Conservation (phyloP, 2,797 vertebrate genomes). For the Semotilus atromaculatus region DNA sequence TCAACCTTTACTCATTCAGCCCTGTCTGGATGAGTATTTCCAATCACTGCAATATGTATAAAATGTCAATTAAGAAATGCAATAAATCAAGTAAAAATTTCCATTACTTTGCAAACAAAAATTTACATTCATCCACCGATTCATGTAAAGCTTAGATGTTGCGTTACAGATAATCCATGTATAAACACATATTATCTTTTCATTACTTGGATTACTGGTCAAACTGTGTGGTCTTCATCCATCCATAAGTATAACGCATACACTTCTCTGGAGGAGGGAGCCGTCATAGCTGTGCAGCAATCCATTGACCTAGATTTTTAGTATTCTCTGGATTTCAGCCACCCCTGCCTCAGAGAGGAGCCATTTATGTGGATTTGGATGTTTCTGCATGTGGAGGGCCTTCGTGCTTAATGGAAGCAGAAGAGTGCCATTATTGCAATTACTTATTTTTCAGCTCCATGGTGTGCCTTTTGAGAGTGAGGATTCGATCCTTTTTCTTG, state of each 20-base stretch:
- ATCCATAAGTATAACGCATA: constrained; percentile 52
- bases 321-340: constrained; percentile 63
- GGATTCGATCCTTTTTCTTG: background rate
- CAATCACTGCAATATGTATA: background rate
- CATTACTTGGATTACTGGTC: constrained; percentile 6
- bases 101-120: too few species aligned
- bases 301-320: constrained; percentile 63
- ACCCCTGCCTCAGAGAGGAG: constrained; percentile 55
- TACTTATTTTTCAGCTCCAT: background rate
- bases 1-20: constrained; percentile 26
- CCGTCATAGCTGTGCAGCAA: constrained; percentile 60
- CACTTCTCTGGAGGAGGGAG: constrained; percentile 56
- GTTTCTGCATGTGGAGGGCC: constrained; percentile 34
- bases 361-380: constrained; percentile 53
- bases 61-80: background rate
- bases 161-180: background rate
- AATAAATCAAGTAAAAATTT: background rate
- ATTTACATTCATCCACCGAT: background rate
- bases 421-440: constrained; percentile 28
- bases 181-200: constrained; percentile 4
- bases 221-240: background rate
- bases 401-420: constrained; percentile 25
- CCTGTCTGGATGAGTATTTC: background rate
- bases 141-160: background rate
- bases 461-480: background rate